Conservation (phyloP, 53 echinoderm and acorn worm species). For the Zoroaster sp. region DNA sequence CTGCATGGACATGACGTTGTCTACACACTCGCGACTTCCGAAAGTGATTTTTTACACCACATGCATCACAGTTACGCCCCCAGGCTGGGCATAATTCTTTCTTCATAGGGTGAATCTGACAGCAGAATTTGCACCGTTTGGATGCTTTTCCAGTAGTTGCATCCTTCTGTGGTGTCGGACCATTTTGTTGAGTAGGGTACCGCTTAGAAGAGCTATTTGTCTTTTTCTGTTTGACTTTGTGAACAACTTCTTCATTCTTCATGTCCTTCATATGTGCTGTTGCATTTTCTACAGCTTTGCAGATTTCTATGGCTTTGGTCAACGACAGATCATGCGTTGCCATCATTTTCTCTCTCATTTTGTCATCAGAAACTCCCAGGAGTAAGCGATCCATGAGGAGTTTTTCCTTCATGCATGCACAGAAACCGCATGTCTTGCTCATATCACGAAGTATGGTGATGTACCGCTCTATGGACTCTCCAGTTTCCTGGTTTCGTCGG, state of each 20-base stretch:
- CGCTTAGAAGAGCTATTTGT: not conserved
- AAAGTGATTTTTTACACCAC: slow-evolving; percentile 55
- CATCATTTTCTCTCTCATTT: slow-evolving; percentile 62
- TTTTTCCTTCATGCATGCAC: slow-evolving; percentile 54
- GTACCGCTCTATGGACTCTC: slow-evolving; percentile 63
- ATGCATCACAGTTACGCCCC: slow-evolving; percentile 48
- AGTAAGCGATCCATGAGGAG: slow-evolving; percentile 42
- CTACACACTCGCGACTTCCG: not conserved
- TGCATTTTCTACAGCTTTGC: slow-evolving; percentile 62
- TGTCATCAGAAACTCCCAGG: slow-evolving; percentile 52
- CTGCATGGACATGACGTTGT: not conserved
- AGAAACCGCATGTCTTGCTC: slow-evolving; percentile 68
- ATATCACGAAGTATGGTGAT: slow-evolving; percentile 56
- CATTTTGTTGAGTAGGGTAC: not conserved
- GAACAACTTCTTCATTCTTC: slow-evolving; percentile 21
- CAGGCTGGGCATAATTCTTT: slow-evolving; percentile 67
- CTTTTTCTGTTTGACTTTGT: slow-evolving; percentile 31
- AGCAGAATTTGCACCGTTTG: slow-evolving; percentile 50
- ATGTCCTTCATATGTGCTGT: slow-evolving; percentile 41
- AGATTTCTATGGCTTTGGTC: slow-evolving; percentile 52
- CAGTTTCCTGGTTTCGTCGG: slow-evolving; percentile 42
- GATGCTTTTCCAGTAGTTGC: not conserved
- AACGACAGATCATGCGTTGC: slow-evolving; percentile 43
- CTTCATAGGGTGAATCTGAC: slow-evolving; percentile 15
- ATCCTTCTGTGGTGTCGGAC: too few species aligned